Evolutionary conservation across 1,140 invertebrate genomes (phyloP).

Genomic region (Telenomus remus): DNA sequence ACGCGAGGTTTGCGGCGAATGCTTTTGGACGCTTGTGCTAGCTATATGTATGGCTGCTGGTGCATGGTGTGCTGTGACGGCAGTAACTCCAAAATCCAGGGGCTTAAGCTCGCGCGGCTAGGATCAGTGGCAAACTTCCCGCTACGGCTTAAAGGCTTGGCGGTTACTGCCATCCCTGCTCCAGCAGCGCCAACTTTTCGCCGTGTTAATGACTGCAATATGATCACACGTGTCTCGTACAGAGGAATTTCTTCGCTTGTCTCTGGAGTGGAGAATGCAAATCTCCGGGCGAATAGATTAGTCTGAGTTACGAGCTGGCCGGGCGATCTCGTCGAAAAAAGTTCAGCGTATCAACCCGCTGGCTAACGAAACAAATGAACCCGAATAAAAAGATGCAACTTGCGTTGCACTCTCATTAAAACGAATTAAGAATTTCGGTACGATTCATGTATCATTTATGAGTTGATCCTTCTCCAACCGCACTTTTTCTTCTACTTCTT

Average conservation of each 20-base stretch:
- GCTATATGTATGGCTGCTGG: slow-evolving; percentile 65
- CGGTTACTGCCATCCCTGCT: slow-evolving; percentile 69
- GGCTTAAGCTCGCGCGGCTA: slow-evolving; percentile 72
- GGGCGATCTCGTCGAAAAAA: slow-evolving; percentile 18
- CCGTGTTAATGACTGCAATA: slow-evolving; percentile 73
- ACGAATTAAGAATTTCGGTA: slow-evolving; percentile 9
- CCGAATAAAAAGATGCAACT: slow-evolving; percentile 13
- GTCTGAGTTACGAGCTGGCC: slow-evolving; percentile 16
- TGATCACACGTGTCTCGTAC: slow-evolving; percentile 68
- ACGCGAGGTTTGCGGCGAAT: slow-evolving; percentile 48
- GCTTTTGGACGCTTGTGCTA: slow-evolving; percentile 32
- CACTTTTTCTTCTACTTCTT: background rate
- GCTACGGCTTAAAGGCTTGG: slow-evolving; percentile 75
- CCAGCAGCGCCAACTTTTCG: slow-evolving; percentile 67
- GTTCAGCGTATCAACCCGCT: slow-evolving; percentile 14
- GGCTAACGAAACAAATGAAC: slow-evolving; percentile 22
- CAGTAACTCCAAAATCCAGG: slow-evolving; percentile 75
- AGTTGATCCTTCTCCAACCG: background rate
- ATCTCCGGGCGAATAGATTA: slow-evolving; percentile 41
- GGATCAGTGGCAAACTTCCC: slow-evolving; percentile 76
- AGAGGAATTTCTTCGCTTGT: slow-evolving; percentile 60
- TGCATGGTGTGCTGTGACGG: slow-evolving; percentile 72
- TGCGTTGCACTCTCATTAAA: slow-evolving; percentile 24
- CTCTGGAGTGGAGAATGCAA: slow-evolving; percentile 32
- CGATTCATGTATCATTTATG: slow-evolving; percentile 41